These are phyloP conservation scores for Catharus ustulatus DNA, from an alignment of 2,797 vertebrate species.

Conservation along the genomic window DNA sequence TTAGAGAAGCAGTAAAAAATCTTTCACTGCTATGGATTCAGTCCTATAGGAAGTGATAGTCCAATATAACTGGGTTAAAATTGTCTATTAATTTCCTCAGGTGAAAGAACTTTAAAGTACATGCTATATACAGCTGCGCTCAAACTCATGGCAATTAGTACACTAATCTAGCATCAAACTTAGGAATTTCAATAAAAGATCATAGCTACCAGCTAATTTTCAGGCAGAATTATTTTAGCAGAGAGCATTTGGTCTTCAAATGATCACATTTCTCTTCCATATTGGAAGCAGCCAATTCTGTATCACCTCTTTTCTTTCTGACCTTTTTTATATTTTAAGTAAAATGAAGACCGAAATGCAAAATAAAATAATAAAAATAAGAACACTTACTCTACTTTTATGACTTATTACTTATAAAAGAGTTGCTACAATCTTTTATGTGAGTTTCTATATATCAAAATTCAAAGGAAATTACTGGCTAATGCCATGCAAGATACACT, in stretches of 20 bases:
- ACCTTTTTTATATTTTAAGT: neutral
- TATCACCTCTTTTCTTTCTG: neutral
- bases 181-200: constrained; percentile 10
- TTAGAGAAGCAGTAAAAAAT: neutral
- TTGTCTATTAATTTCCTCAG: neutral
- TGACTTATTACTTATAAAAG: neutral
- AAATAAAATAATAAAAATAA: neutral
- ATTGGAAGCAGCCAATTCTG: constrained; percentile 10
- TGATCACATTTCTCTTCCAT: neutral
- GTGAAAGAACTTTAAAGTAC: neutral
- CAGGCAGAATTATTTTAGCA: neutral
- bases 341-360: neutral
- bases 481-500: neutral
- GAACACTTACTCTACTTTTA: neutral
- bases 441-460: neutral
- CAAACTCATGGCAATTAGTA: neutral
- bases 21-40: neutral
- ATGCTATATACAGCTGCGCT: neutral
- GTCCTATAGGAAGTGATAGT: neutral
- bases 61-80: neutral
- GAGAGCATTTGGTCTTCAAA: constrained; percentile 27
- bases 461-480: neutral
- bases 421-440: neutral
- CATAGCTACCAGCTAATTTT: constrained; percentile 10
- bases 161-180: neutral